These are phyloP conservation scores for Schizopygopsis pylzovi DNA, from an alignment of 2,797 vertebrate genomes.

Conservation along the genomic window DNA sequence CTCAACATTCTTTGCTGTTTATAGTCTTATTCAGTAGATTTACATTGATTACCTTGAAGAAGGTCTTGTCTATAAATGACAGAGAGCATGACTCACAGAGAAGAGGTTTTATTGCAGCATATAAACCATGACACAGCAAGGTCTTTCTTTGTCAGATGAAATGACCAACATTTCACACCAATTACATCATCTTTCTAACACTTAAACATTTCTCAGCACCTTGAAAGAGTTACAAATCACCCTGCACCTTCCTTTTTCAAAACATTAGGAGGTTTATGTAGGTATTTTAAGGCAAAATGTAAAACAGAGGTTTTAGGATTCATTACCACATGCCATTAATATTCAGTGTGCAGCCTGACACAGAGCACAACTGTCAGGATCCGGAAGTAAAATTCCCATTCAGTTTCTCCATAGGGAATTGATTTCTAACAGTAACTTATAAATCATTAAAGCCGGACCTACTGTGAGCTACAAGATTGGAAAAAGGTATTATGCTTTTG, in stretches of 20 bases:
- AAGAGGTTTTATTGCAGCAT: constrained; percentile 37
- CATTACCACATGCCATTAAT: constrained; percentile 1
- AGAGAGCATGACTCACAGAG: constrained; percentile 14
- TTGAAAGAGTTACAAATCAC: neutral
- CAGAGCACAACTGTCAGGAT: neutral
- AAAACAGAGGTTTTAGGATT: neutral
- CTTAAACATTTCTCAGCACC: neutral
- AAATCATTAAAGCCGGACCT: neutral
- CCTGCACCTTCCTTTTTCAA: neutral
- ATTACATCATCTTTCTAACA: neutral
- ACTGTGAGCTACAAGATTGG: neutral
- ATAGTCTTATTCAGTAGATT: neutral
- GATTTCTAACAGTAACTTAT: neutral
- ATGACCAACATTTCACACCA: neutral
- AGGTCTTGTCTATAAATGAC: neutral
- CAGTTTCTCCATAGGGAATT: neutral
- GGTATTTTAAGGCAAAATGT: constrained; percentile 22
- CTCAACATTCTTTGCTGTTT: neutral
- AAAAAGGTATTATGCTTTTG: neutral
- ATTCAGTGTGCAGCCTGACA: neutral
- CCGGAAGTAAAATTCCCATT: neutral
- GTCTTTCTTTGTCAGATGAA: neutral
- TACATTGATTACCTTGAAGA: neutral
- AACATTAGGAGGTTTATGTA: neutral
- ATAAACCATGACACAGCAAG: constrained; percentile 34